Conservation (phyloP, 2,888 invertebrate genomes). For the Mycalesis mineus region DNA sequence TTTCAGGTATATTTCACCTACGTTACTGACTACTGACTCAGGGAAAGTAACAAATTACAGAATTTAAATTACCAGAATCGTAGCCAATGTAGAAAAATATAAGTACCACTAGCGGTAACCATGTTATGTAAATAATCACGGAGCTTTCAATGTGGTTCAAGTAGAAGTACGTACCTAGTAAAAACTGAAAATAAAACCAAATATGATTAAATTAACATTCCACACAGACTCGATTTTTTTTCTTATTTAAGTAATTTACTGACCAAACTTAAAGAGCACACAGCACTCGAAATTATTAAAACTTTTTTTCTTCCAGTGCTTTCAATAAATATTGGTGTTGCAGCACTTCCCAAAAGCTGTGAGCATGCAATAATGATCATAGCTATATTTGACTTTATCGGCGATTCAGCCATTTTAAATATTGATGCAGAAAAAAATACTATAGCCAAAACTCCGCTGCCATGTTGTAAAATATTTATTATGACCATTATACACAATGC, state of each 20-base stretch:
- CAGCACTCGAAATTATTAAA: slow-evolving; percentile 41
- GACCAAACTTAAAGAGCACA: slow-evolving; percentile 46
- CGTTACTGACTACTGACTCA: too few relatives aligned
- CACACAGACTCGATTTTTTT: too few relatives aligned
- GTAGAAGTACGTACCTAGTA: slow-evolving; percentile 44
- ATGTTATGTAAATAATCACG: slow-evolving; percentile 31
- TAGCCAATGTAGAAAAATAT: slow-evolving; percentile 43
- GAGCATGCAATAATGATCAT: slow-evolving; percentile 49
- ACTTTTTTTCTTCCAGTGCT: slow-evolving; percentile 43
- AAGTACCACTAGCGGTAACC: slow-evolving; percentile 44
- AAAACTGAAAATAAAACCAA: slow-evolving; percentile 21
- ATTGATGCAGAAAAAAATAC: slow-evolving; percentile 43
- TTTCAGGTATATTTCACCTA: too few relatives aligned
- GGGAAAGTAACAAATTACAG: too few relatives aligned
- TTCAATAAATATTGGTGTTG: slow-evolving; percentile 47
- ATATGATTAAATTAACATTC: too few relatives aligned
- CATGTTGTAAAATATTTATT: slow-evolving; percentile 40
- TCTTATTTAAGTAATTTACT: too few relatives aligned
- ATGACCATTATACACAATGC: slow-evolving; percentile 42
- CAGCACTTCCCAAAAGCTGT: slow-evolving; percentile 38
- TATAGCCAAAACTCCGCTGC: slow-evolving; percentile 44
- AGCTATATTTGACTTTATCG: slow-evolving; percentile 42
- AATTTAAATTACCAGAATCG: slow-evolving; percentile 37
- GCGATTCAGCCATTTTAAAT: slow-evolving; percentile 45
- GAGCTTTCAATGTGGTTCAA: slow-evolving; percentile 29